Evolutionary conservation across 1,140 invertebrate species (phyloP), one percentile per base, ranked within the genome.

Genomic region (Drosophila kikkawai): DNA sequence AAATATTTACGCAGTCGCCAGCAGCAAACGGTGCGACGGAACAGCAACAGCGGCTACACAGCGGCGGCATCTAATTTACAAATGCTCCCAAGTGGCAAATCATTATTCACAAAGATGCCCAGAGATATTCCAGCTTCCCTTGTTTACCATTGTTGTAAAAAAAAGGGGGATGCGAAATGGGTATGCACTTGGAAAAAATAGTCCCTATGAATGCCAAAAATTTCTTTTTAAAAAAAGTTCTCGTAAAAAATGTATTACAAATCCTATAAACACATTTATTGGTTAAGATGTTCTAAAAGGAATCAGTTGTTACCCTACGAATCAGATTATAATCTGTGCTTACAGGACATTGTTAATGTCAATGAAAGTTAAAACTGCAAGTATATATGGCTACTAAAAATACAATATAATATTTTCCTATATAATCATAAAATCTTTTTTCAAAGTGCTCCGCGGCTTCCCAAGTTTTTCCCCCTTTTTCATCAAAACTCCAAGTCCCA

Each of bases 41-140:
- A 67, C 61, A 61, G 57, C 71, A 65, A 34, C 32, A 34, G 32
- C 36, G 63, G 60, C 45, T 53, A 73, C 56, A 76, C 67, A 60
- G 55, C 59, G 55, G 84, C 84, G 47, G 84, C 80, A 73, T 88
- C 84, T 88, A 88, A 88, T 88, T 88, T 88, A 88, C 84, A 88
- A 88, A 79, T 63, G 85, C 84, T 88, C 84, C 84, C 84, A 90
- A 88, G 85, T 88, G 84, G 84, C 85, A 90, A 88, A 90, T 88
- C 84, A 90, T 90, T 88, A 88, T 90, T 83, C 84, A 90, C 69
- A 90, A 71, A 79, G 77, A 79, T 79, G 68, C 68, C 75, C 69
- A 45, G 56, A 56, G 55, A 75, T 80, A 76, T 80, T 78, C 58
- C 71, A 13, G 61, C 45, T 45, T 37, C 63, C 63, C 74, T 79